phyloP scores from a whole-genome alignment of 2,113 vertebrate species.

The Ailurus styani region DNA sequence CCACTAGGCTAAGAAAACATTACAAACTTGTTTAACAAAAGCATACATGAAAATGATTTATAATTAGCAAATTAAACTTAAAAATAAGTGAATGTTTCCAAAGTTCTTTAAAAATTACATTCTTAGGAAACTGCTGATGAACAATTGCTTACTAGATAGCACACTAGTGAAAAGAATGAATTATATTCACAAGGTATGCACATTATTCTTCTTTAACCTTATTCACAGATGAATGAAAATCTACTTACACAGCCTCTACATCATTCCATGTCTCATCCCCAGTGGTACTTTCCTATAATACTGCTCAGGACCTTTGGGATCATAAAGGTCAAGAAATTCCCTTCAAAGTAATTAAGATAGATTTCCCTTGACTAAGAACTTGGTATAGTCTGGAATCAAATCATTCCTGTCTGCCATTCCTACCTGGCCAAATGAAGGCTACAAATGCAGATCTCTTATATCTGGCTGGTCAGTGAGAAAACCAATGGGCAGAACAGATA shows the following conservation, averaged over 20 bases:
- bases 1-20: background rate
- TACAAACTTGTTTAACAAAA: background rate
- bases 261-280: background rate
- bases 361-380: background rate
- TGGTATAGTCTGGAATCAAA: background rate
- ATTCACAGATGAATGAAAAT: background rate
- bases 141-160: background rate
- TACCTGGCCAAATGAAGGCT: background rate
- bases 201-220: background rate
- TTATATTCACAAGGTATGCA: background rate
- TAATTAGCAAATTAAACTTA: constrained; percentile 31
- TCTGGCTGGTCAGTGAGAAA: background rate
- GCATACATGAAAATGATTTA: constrained; percentile 26
- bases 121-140: background rate
- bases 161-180: background rate
- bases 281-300: background rate
- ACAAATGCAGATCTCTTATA: background rate
- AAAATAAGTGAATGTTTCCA: constrained; percentile 6
- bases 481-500: background rate
- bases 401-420: background rate
- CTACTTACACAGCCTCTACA: background rate
- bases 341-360: background rate
- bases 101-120: background rate
- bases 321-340: background rate
- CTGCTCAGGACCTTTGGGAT: background rate